Percentiles rank a stretch among this genome's conserved stretches.
phyloP scores from a whole-genome alignment of 2,888 invertebrate genomes.

The Cybosia mesomella region DNA sequence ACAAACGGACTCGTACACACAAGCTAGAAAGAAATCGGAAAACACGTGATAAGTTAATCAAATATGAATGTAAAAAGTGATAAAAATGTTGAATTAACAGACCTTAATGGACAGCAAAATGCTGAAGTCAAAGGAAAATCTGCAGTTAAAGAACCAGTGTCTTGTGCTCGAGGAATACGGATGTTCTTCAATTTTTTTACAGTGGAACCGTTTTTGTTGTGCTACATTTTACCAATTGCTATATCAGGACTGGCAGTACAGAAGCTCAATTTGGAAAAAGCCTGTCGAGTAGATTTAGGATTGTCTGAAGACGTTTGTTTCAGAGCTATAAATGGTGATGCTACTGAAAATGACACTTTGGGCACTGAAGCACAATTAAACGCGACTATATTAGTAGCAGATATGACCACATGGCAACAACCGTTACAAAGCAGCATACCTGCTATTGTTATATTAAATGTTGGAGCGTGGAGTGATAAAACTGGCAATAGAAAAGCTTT shows the following conservation, averaged over 20 bases:
- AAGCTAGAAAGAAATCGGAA: constrained; percentile 14
- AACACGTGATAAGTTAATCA: constrained; percentile 31
- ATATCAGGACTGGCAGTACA: constrained; percentile 87
- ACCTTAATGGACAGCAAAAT: constrained; percentile 40
- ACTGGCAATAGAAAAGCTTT: constrained; percentile 86
- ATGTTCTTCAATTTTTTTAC: constrained; percentile 78
- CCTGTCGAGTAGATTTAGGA: constrained; percentile 83
- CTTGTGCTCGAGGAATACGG: constrained; percentile 47
- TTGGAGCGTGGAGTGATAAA: constrained; percentile 89
- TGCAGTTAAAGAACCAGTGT: constrained; percentile 37
- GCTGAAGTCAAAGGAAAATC: constrained; percentile 34
- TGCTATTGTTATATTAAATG: constrained; percentile 84
- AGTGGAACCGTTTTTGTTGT: constrained; percentile 89
- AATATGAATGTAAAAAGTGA: constrained; percentile 56
- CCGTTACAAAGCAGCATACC: constrained; percentile 86
- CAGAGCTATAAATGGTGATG: constrained; percentile 67
- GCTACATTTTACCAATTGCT: constrained; percentile 88
- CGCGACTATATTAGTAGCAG: constrained; percentile 79
- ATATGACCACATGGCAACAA: constrained; percentile 85
- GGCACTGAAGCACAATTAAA: constrained; percentile 69
- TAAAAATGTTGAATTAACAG: constrained; percentile 49
- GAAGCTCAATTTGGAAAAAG: constrained; percentile 86
- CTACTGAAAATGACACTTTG: constrained; percentile 60
- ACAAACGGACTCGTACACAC: constrained; percentile 40
- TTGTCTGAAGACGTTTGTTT: constrained; percentile 82